Conservation (phyloP, 2,888 invertebrate species). For the Corbicula japonica region DNA sequence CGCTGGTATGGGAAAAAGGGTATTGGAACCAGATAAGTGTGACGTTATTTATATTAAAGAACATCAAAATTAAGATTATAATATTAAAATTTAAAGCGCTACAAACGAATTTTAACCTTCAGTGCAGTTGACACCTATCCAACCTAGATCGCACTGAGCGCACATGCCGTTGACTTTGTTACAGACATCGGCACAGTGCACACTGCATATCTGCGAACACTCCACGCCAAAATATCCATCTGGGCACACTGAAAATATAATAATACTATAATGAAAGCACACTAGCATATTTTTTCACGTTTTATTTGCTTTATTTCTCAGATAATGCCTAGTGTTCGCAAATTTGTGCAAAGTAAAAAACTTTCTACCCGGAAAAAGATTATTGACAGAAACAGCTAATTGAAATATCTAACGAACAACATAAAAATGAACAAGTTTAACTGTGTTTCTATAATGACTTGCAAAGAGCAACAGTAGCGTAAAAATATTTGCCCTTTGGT, state of each 20-base stretch:
- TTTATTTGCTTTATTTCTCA: neutral
- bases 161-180: neutral
- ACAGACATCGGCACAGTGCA: neutral
- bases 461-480: too few relatives aligned
- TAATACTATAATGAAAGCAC: neutral
- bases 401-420: too few relatives aligned
- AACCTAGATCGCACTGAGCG: neutral
- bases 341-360: neutral
- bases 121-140: constrained; percentile 1
- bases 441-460: too few relatives aligned
- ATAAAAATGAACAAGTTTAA: too few relatives aligned
- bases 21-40: too few relatives aligned
- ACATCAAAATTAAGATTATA: too few relatives aligned
- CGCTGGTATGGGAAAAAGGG: too few relatives aligned
- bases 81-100: too few relatives aligned
- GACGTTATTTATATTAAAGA: too few relatives aligned
- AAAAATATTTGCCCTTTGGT: too few relatives aligned
- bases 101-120: too few relatives aligned
- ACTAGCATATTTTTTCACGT: neutral
- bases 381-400: neutral
- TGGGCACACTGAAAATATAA: neutral
- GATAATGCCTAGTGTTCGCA: neutral
- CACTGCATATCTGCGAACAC: neutral
- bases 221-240: neutral
- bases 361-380: neutral